Base-by-base conservation (phyloP, 2,888 invertebrate genomes). In the Lasioglossum zephyrum region DNA sequence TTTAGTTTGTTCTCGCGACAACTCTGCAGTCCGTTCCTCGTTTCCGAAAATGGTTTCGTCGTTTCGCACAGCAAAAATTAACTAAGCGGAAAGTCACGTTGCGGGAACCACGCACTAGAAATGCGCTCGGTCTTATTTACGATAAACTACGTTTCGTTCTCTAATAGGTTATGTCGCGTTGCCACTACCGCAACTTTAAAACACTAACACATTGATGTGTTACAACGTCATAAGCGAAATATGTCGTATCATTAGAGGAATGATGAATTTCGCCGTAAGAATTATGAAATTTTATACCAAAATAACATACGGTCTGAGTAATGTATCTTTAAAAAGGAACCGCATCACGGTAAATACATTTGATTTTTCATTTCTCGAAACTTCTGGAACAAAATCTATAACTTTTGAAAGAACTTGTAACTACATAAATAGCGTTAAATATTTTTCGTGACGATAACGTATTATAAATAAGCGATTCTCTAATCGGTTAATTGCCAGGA, bases 151-250 rank as follows among this genome's bases (percentile, higher is more conserved):
- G 47, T 85, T 79, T 79, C 36, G 36, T 47, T 70, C 36, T 36
- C 18, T 84, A 44, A 79, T 75, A 91, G 90, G 91, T 91, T 91
- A 91, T 91, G 86, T 90, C 73, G 78, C 73, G 82, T 72, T 91
- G 84, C 90, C 90, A 91, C 90, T 84, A 88, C 70, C 60, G 79
- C 60, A 87, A 87, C 87, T 77, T 85, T 75, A 91, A 91, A 90
- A 76, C 77, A 90, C 90, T 84, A 84, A 63, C 76, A 63, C 75
- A 57, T 49, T 69, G 39, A 26, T 53, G 41, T 60, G 41, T 60
- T 80, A 44, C 57, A 70, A 36, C 79, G 44, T 60, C 70, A 74
- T 44, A 36, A 44, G 39, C 63, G 26, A 70, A 49, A 84, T 72
- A 77, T 72, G 70, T 26, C 44, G 44, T 39, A 69, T 83, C 76